Evolutionary conservation across 2,888 invertebrate species (phyloP), one percentile per base, ranked within the genome.

Genomic region (Nycteola revayana): DNA sequence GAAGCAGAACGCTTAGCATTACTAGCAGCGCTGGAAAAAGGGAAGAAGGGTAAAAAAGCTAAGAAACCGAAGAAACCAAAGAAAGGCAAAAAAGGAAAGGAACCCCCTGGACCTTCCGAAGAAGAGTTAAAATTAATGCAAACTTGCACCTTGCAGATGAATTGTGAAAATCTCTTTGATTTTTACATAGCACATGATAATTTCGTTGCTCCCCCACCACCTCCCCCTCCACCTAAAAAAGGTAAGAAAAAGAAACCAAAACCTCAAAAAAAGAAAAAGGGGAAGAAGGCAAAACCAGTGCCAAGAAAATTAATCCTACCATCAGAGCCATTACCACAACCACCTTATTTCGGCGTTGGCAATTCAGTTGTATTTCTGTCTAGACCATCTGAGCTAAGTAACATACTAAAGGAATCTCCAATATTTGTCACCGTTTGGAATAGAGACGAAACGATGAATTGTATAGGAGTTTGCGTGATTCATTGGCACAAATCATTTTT

Each of bases 181-280:
- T 88, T 88, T 34, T 77, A 77, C 34, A 70, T 88, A 4, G 87
- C 87, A n/a, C 88, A 88, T 39, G 88, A 88, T 37, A 88, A 88
- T 28, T 88, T 88, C 30, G 55, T 87, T 1, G 67, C 85, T 2
- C 88, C 88, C 1, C 79, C 81, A 1, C 86, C 86, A 1, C 87
- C 86, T 0, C 53, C 69, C 1, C 84, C 87, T 1, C 79, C 78
- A 1, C 49, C 44, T 0, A 58, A 58, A 0, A 79, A 79, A 43
- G 66, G 40, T 0, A 64, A 21, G 7, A 7, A 61, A 29, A 24
- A 20, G n/a, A 35, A 41, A 18, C 21, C 44, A 0, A 70, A 71
- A 41, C 53, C 70, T 1, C 53, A 62, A 3, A 73, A 74, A 32
- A 58, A 62, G 0, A 73, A 73, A 11, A 75, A 75, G 39, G 68